Base-by-base conservation (phyloP, 2,888 invertebrate species). In the Holacanthella duospinosa region DNA sequence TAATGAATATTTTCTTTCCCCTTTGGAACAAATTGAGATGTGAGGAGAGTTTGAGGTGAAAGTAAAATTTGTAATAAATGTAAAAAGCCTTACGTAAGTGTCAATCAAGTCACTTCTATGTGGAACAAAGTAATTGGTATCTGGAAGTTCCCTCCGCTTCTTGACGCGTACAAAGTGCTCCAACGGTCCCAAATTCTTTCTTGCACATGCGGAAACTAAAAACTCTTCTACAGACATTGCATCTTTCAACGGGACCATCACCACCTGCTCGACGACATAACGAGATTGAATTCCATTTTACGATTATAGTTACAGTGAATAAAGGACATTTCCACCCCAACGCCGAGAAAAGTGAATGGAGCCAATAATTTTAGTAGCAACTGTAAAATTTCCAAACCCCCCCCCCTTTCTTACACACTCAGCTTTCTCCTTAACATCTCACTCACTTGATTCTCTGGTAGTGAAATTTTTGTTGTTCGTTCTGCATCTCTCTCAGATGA, bases 191-290 rank as follows among this genome's bases (percentile, higher is more conserved):
- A 96, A 85, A 74, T 88, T 90, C 77, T 93, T 90, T 72, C 93
- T 85, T 70, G 87, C 88, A 80, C 95, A 95, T 59, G 93, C 93
- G 73, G 87, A 87, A 55, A 91, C 92, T 69, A 96, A 82, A 78
- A 96, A 91, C 79, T 96, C 95, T 77, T 94, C 93, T 57, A 95
- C 93, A 43, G 93, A 88, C 89, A 95, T 94, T 67, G 87, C 88
- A 69, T 93, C 93, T 74, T 90, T 85, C 72, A 93, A 84, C 75
- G 87, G 88, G 70, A 93, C 90, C 63, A 88, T 88, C 60, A 90
- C 90, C 70, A 79, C 77, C 83, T 83, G 75, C 24, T 67, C 4
- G 24, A 16, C 24, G n/a, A 9, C 27, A 55, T 55, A 6, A 27
- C 26, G n/a, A n/a, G 19, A 48, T 48, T 21, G 21, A n/a, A 9